phyloP scores from a whole-genome alignment of 1,140 invertebrate genomes.

The Trichogramma pretiosum region DNA sequence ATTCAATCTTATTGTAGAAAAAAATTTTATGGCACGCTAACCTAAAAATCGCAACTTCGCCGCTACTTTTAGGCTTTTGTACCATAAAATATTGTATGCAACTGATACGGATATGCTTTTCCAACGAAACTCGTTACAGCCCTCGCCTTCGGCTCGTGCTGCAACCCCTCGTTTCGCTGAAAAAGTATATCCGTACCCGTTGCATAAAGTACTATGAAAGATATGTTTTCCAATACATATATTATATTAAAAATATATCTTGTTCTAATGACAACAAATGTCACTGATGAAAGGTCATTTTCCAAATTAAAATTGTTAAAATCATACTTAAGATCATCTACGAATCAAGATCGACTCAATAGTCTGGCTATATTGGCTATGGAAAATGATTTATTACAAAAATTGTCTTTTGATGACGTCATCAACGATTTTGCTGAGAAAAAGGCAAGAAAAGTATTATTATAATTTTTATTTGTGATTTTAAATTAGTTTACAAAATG shows the following conservation, averaged over 20 bases:
- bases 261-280: background rate
- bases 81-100: too few relatives aligned
- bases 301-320: conserved; percentile 28
- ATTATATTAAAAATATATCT: conserved; percentile 1
- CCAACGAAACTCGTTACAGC: too few relatives aligned
- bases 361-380: conserved; percentile 22
- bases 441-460: conserved; percentile 16
- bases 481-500: conserved; percentile 11
- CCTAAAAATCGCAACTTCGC: too few relatives aligned
- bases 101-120: too few relatives aligned
- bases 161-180: conserved; percentile 1
- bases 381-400: conserved; percentile 10
- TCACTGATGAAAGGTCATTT: conserved; percentile 22
- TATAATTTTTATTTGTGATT: conserved; percentile 4
- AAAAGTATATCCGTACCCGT: conserved; percentile 11
- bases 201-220: conserved; percentile 10
- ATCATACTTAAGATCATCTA: conserved; percentile 23
- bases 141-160: too few relatives aligned
- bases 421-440: conserved; percentile 16
- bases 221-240: conserved; percentile 6
- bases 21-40: too few relatives aligned
- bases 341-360: conserved; percentile 22
- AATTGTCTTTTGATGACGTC: conserved; percentile 9
- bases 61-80: too few relatives aligned
- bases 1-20: too few relatives aligned